Percentiles rank a stretch among this genome's conserved stretches.
These are phyloP conservation scores for Sebastes glaucus DNA, from an alignment of 2,797 vertebrate genomes.

Conservation along the genomic window DNA sequence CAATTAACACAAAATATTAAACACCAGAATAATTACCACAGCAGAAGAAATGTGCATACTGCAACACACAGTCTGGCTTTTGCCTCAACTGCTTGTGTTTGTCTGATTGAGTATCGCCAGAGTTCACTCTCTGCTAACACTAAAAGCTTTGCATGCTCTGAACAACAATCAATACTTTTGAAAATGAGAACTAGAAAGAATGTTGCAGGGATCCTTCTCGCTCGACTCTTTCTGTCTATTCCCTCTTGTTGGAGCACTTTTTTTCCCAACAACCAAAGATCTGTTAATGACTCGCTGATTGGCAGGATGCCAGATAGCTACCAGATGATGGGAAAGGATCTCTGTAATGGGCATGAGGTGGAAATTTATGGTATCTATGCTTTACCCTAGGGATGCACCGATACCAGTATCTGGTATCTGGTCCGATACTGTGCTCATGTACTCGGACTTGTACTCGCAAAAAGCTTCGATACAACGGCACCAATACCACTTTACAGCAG, in stretches of 20 bases:
- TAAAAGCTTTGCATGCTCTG: slow-evolving; percentile 42
- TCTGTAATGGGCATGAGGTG: not conserved
- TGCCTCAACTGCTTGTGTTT: not conserved
- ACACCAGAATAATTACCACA: not conserved
- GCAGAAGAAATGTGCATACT: not conserved
- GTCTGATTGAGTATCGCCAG: slow-evolving; percentile 16
- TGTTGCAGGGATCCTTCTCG: slow-evolving; percentile 9
- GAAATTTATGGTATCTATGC: not conserved
- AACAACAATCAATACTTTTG: slow-evolving; percentile 47
- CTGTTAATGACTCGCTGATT: slow-evolving; percentile 33
- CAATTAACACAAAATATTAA: not conserved
- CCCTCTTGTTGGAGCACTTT: slow-evolving; percentile 15
- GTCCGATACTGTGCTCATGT: too few species aligned
- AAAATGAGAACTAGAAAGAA: slow-evolving; percentile 42
- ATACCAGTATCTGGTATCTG: too few species aligned
- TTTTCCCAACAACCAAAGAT: slow-evolving; percentile 13
- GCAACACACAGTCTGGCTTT: not conserved
- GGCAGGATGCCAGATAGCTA: slow-evolving; percentile 35
- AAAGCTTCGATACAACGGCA: too few species aligned
- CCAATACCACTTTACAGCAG: too few species aligned
- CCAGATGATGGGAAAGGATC: slow-evolving; percentile 18
- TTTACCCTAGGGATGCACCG: not conserved
- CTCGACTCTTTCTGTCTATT: not conserved
- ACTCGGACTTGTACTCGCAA: too few species aligned
- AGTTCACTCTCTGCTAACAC: slow-evolving; percentile 25